These are phyloP conservation scores for Acleris holmiana DNA, from an alignment of 2,888 invertebrate species.

Conservation along the genomic window DNA sequence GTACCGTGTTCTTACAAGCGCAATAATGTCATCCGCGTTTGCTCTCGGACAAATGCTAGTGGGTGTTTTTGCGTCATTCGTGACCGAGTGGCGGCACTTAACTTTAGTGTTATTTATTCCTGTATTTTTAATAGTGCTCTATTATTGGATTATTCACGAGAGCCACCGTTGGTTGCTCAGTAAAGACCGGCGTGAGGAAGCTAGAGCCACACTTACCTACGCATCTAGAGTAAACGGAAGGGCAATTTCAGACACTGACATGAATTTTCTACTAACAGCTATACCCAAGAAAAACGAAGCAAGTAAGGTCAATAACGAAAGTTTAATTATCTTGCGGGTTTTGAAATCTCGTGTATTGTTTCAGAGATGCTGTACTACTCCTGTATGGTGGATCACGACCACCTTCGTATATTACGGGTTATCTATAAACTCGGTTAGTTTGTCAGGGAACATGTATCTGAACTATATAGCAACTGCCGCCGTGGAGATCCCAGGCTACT, in stretches of 20 bases:
- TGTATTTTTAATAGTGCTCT: conserved; percentile 85
- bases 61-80: conserved; percentile 87
- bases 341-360: conserved; percentile 82
- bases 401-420: conserved; percentile 92
- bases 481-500: conserved; percentile 89
- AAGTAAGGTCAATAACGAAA: conserved; percentile 44
- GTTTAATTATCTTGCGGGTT: conserved; percentile 66
- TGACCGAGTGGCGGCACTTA: conserved; percentile 88
- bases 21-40: conserved; percentile 88
- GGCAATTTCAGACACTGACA: conserved; percentile 72
- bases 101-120: conserved; percentile 88
- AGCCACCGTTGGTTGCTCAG: conserved; percentile 91
- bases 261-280: conserved; percentile 64
- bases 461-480: conserved; percentile 88
- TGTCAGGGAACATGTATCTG: conserved; percentile 89
- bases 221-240: conserved; percentile 86
- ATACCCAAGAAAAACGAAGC: conserved; percentile 55
- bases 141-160: conserved; percentile 88
- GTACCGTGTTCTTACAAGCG: conserved; percentile 88
- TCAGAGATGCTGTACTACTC: conserved; percentile 86
- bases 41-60: conserved; percentile 89
- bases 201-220: conserved; percentile 83
- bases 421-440: conserved; percentile 89
- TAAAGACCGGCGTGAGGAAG: conserved; percentile 86
- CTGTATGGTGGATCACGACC: conserved; percentile 91